Conservation (phyloP, 2,113 vertebrate genomes). For the Anhinga rufa region DNA sequence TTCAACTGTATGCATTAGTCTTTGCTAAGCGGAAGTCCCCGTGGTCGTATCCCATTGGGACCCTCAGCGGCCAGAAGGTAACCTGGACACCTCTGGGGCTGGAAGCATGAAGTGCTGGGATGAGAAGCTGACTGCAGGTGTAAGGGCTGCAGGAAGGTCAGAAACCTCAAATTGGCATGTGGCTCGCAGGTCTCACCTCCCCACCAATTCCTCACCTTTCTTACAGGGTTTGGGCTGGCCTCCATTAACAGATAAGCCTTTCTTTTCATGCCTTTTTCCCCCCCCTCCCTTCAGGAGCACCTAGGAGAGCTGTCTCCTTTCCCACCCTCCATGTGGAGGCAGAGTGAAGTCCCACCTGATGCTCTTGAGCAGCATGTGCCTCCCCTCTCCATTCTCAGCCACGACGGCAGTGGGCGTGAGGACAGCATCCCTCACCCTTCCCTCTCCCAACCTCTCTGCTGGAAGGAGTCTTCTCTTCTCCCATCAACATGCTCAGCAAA, state of each 20-base stretch:
- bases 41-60: not conserved
- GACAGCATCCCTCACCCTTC: not conserved
- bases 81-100: not conserved
- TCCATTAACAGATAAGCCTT: not conserved
- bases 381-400: not conserved
- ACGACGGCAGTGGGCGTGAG: accelerated
- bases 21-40: not conserved
- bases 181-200: not conserved
- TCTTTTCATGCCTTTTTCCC: accelerated
- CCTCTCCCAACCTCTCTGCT: not conserved
- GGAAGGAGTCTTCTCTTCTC: not conserved
- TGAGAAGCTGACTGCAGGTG: not conserved
- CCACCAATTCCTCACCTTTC: not conserved
- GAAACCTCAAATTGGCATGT: not conserved
- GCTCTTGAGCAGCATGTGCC: not conserved
- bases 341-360: not conserved
- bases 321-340: not conserved
- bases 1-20: not conserved
- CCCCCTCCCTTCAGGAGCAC: not conserved
- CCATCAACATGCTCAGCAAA: not conserved
- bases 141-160: not conserved
- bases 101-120: not conserved
- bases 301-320: no score
- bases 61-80: not conserved
- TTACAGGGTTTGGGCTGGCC: not conserved